These are phyloP conservation scores for Drosophila sucinea DNA, from an alignment of 1,140 invertebrate species.

Conservation along the genomic window DNA sequence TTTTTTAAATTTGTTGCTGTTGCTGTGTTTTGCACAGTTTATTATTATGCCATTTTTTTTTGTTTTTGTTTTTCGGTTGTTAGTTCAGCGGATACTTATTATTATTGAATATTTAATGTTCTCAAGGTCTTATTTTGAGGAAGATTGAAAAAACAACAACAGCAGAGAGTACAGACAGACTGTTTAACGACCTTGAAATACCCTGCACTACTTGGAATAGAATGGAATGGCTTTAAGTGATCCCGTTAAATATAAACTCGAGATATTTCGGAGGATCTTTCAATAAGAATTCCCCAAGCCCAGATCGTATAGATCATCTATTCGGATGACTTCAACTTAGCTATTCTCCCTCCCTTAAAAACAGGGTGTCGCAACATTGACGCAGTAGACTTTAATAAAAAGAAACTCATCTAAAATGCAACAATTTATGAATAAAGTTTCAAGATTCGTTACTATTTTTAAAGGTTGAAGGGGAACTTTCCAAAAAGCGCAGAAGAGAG, in stretches of 20 bases:
- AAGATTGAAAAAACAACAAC: slow-evolving; percentile 10
- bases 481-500: neutral
- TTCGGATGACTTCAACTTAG: neutral
- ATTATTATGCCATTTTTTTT: neutral
- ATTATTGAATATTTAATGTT: slow-evolving; percentile 18
- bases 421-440: slow-evolving; percentile 14
- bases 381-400: slow-evolving; percentile 1
- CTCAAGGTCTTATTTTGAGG: slow-evolving; percentile 18
- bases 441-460: slow-evolving; percentile 7
- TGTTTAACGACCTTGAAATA: neutral
- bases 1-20: neutral
- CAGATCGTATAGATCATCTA: neutral
- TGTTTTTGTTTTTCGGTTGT: neutral
- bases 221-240: neutral
- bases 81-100: slow-evolving; percentile 7
- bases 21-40: neutral
- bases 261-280: no score
- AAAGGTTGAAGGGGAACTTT: slow-evolving; percentile 17
- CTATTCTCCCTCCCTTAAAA: neutral
- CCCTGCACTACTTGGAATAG: neutral
- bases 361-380: neutral
- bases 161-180: neutral
- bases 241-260: no score
- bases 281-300: no score
- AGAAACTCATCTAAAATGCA: slow-evolving; percentile 12